Percentiles rank a stretch among this genome's conserved stretches.
Evolutionary conservation across 2,888 invertebrate species (phyloP).

Genomic region (Labia minor): DNA sequence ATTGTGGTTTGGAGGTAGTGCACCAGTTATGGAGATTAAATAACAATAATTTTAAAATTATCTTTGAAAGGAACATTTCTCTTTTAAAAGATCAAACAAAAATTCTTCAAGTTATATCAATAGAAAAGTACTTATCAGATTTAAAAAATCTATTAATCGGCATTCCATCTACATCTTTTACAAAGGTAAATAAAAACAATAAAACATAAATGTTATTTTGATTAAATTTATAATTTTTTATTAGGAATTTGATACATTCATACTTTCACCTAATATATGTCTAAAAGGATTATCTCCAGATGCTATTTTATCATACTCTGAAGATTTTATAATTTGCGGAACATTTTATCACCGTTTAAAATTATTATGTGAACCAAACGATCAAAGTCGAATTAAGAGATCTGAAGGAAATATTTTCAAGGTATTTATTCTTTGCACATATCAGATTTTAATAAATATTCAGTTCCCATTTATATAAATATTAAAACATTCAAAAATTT

Average conservation of each 20-base stretch:
- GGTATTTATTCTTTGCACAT: too few relatives aligned
- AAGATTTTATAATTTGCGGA: slow-evolving; percentile 37
- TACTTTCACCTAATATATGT: slow-evolving; percentile 39
- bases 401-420: not conserved
- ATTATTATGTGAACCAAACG: slow-evolving; percentile 25
- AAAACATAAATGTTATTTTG: slow-evolving; percentile 9
- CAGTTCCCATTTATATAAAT: too few relatives aligned
- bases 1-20: slow-evolving; percentile 15
- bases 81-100: not conserved
- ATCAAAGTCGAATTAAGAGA: not conserved
- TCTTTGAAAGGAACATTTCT: not conserved
- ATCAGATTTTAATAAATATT: too few relatives aligned
- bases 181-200: not conserved
- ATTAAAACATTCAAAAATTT: too few relatives aligned
- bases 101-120: not conserved
- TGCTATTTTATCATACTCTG: slow-evolving; percentile 37
- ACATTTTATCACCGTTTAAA: slow-evolving; percentile 40
- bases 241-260: slow-evolving; percentile 40
- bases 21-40: slow-evolving; percentile 6
- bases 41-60: not conserved
- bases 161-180: slow-evolving; percentile 21
- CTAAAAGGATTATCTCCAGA: slow-evolving; percentile 41
- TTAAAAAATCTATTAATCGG: slow-evolving; percentile 22
- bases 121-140: slow-evolving; percentile 1
- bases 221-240: slow-evolving; percentile 19